Conservation (phyloP, 2,888 invertebrate species). For the Diaprepes abbreviatus region DNA sequence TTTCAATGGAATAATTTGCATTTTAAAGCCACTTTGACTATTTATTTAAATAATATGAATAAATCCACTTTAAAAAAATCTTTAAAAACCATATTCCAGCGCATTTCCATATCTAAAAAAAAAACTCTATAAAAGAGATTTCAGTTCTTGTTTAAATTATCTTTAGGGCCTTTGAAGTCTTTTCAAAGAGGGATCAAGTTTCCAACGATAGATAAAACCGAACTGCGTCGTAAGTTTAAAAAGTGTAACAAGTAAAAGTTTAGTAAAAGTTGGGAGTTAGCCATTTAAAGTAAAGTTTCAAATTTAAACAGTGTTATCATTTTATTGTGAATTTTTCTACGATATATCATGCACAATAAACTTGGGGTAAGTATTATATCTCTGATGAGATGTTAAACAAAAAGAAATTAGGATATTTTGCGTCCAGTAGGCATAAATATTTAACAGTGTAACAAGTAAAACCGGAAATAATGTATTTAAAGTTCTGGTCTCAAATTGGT, state of each 20-base stretch:
- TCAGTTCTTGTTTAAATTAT: slow-evolving; percentile 20
- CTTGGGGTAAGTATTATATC: too few species aligned
- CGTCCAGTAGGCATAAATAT: too few species aligned
- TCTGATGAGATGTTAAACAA: too few species aligned
- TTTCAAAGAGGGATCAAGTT: slow-evolving; percentile 19
- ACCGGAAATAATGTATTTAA: too few species aligned
- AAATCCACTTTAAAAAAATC: too few species aligned
- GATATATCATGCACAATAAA: background rate
- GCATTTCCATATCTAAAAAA: background rate
- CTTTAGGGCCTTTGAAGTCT: slow-evolving; percentile 15
- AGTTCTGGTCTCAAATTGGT: too few species aligned
- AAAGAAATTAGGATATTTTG: too few species aligned
- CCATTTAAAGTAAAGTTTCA: background rate
- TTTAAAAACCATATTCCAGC: background rate
- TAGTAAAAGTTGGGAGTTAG: slow-evolving; percentile 15
- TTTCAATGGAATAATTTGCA: too few species aligned
- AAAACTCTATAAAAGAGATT: slow-evolving; percentile 18
- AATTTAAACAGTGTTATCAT: slow-evolving; percentile 7
- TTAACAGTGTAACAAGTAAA: too few species aligned
- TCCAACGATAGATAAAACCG: slow-evolving; percentile 25
- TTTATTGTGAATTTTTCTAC: background rate
- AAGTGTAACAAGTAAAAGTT: slow-evolving; percentile 30
- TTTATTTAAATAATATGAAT: too few species aligned
- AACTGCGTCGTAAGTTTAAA: slow-evolving; percentile 20
- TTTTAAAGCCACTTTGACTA: too few species aligned